These are phyloP conservation scores for Cotesia typhae DNA, from an alignment of 1,140 invertebrate species.

Conservation along the genomic window DNA sequence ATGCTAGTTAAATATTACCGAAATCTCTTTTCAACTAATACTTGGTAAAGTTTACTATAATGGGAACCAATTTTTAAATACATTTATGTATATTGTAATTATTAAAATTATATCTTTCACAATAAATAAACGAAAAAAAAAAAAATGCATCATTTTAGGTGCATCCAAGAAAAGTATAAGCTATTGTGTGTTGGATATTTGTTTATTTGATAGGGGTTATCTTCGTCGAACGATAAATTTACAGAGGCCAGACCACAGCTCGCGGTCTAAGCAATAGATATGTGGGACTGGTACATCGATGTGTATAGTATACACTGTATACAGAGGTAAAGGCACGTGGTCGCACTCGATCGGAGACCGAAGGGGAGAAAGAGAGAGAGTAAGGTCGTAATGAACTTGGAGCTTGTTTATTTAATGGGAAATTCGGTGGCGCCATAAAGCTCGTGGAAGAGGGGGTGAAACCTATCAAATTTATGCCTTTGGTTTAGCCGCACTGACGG, in stretches of 20 bases:
- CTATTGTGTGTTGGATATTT: neutral
- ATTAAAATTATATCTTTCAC: no score
- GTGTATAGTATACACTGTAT: no score
- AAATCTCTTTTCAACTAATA: no score
- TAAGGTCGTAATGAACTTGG: slow-evolving; percentile 60
- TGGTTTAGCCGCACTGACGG: slow-evolving; percentile 66
- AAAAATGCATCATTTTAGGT: no score
- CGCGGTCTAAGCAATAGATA: slow-evolving; percentile 57
- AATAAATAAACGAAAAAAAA: no score
- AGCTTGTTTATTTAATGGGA: slow-evolving; percentile 67
- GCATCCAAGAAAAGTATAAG: no score
- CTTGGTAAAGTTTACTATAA: no score
- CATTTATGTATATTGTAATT: no score
- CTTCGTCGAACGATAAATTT: slow-evolving; percentile 11
- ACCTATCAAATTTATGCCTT: slow-evolving; percentile 66
- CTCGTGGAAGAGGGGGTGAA: slow-evolving; percentile 59
- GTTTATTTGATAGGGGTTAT: slow-evolving; percentile 10
- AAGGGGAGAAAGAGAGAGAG: neutral
- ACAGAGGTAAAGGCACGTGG: slow-evolving; percentile 42
- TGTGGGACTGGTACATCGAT: slow-evolving; percentile 1
- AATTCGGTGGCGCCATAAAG: slow-evolving; percentile 66
- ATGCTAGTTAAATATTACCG: no score
- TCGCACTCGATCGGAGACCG: slow-evolving; percentile 5
- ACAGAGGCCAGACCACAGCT: slow-evolving; percentile 48
- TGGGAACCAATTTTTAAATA: no score